Conservation (phyloP, 1,140 invertebrate species). For the Drosophila pallidifrons region DNA sequence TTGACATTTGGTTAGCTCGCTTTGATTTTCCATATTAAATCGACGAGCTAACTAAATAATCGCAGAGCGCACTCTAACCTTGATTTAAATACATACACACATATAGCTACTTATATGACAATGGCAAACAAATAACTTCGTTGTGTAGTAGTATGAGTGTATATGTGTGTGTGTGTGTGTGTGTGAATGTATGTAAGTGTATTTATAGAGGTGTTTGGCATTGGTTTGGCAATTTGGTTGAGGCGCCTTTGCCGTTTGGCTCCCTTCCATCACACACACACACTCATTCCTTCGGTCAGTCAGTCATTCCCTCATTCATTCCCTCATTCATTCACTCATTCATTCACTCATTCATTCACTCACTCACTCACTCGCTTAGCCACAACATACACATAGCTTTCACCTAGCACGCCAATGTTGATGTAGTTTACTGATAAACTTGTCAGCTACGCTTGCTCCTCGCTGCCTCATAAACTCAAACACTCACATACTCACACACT, state of each 20-base stretch:
- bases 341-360: background rate
- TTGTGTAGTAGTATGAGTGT: background rate
- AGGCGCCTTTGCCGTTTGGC: conserved; percentile 13
- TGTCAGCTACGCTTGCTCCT: conserved; percentile 43
- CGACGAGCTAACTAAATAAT: conserved; percentile 37
- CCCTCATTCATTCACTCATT: background rate
- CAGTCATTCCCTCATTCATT: conserved; percentile 13
- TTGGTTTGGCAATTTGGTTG: conserved; percentile 41
- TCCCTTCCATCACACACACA: conserved; percentile 12
- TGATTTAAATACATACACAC: conserved; percentile 27
- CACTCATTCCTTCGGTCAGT: background rate
- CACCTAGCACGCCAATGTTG: conserved; percentile 28
- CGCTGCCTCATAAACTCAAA: conserved; percentile 20
- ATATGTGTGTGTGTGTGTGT: conserved; percentile 17
- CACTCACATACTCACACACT: background rate
- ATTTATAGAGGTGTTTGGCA: conserved; percentile 49
- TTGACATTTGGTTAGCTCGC: conserved; percentile 33
- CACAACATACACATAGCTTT: conserved; percentile 11
- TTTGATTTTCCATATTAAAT: conserved; percentile 43
- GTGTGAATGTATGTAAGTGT: conserved; percentile 19
- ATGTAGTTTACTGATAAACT: conserved; percentile 69
- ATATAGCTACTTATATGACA: conserved; percentile 24
- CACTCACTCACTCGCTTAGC: background rate
- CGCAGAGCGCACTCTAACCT: conserved; percentile 14
- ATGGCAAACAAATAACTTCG: conserved; percentile 20